Percentiles rank a stretch among this genome's conserved stretches.
Conservation (phyloP, 2,113 vertebrate genomes). For the Xiphorhynchus elegans region DNA sequence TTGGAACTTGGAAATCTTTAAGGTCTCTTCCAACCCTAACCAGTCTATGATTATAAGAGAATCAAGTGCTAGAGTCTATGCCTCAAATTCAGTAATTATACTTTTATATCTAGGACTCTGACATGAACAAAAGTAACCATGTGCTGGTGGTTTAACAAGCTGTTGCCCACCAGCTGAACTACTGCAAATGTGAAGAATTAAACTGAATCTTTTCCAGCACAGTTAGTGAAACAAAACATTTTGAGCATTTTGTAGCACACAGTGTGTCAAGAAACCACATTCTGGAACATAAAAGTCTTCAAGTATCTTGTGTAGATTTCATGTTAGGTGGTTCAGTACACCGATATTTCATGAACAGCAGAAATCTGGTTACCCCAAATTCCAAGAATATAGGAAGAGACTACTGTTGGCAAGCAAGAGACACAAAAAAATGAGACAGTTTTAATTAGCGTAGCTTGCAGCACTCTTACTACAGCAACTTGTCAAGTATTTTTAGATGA, state of each 20-base stretch:
- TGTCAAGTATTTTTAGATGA: slow-evolving; percentile 8
- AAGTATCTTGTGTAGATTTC: background rate
- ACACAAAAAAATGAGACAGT: background rate
- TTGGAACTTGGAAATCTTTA: background rate
- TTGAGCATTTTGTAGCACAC: background rate
- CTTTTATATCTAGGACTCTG: background rate
- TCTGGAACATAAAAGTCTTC: background rate
- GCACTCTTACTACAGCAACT: background rate
- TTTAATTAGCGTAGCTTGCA: background rate
- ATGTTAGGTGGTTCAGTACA: background rate
- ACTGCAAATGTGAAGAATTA: background rate
- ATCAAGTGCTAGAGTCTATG: background rate
- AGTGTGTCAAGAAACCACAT: background rate
- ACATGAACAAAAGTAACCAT: background rate
- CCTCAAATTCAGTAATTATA: background rate
- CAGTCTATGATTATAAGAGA: background rate
- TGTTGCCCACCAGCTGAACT: background rate
- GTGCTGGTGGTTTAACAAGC: background rate
- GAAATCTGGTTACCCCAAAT: background rate
- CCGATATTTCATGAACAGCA: background rate
- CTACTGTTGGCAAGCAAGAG: background rate
- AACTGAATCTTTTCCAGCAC: background rate
- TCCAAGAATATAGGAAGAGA: background rate
- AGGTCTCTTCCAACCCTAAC: background rate
- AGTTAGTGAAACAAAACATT: background rate